Percentiles rank a stretch among this genome's conserved stretches.
These are phyloP conservation scores for Drosophila malerkotliana DNA, from an alignment of 1,140 invertebrate species.

Conservation along the genomic window DNA sequence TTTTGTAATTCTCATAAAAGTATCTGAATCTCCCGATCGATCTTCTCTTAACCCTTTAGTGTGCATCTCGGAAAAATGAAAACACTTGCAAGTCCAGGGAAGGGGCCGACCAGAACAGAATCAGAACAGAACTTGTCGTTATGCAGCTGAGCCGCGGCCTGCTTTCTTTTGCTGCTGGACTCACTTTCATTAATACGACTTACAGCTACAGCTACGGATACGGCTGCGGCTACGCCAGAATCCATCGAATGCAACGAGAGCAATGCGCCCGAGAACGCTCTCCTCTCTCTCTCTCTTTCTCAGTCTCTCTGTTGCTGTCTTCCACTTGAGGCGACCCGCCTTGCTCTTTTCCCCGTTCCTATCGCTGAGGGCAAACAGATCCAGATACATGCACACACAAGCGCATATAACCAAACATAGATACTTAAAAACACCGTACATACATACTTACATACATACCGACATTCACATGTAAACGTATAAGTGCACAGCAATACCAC, in stretches of 20 bases:
- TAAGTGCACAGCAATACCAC: constrained; percentile 60
- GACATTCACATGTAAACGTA: constrained; percentile 44
- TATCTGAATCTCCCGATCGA: constrained; percentile 2
- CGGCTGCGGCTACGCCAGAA: constrained; percentile 34
- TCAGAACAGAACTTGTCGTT: constrained; percentile 32
- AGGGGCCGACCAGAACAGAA: constrained; percentile 2
- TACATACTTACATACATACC: constrained; percentile 26
- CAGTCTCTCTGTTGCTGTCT: background rate
- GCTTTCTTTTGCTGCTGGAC: constrained; percentile 70
- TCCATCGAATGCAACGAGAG: constrained; percentile 65
- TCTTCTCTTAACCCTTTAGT: background rate
- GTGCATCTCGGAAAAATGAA: constrained; percentile 21
- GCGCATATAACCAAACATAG: constrained; percentile 45
- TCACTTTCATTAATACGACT: constrained; percentile 76
- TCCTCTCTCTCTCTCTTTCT: constrained; percentile 16
- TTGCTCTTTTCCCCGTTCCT: constrained; percentile 7
- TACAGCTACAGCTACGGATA: constrained; percentile 14
- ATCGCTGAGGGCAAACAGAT: constrained; percentile 57
- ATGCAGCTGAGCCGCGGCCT: constrained; percentile 29
- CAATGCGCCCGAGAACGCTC: constrained; percentile 59
- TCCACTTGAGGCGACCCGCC: no score
- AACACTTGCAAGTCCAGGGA: constrained; percentile 33
- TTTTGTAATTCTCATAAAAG: background rate
- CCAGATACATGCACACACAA: constrained; percentile 56
- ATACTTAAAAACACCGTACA: constrained; percentile 34